Conservation (phyloP, 2,797 vertebrate species). For the Serranus cabrilla region DNA sequence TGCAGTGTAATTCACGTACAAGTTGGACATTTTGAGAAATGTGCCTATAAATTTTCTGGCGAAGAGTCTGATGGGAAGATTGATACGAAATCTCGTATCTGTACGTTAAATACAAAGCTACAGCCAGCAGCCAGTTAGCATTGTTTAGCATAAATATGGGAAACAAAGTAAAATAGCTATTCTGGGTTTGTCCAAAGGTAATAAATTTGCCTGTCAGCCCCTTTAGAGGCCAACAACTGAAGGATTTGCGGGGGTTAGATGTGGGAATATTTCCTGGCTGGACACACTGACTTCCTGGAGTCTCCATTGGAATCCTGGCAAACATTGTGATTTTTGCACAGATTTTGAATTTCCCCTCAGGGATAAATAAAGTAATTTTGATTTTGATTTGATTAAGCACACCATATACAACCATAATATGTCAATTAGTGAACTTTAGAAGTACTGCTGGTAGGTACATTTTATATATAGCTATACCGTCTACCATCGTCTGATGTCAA, state of each 20-base stretch:
- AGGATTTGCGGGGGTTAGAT: background rate
- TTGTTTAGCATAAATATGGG: background rate
- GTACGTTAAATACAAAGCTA: background rate
- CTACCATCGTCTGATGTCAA: too few species aligned
- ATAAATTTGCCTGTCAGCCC: background rate
- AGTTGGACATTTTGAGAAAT: slow-evolving; percentile 3
- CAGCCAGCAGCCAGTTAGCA: background rate
- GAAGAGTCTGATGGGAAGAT: background rate
- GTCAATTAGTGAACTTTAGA: background rate
- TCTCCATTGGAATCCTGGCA: background rate
- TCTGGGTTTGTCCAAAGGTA: background rate
- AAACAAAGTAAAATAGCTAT: background rate
- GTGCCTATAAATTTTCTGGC: background rate
- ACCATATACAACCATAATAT: background rate
- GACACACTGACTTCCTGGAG: too few species aligned
- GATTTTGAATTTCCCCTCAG: too few species aligned
- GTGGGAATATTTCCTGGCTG: background rate
- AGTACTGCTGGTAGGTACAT: background rate
- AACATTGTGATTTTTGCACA: background rate
- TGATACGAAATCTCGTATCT: background rate
- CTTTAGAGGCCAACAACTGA: background rate
- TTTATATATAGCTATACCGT: background rate
- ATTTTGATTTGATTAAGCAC: too few species aligned
- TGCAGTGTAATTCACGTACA: slow-evolving; percentile 14
- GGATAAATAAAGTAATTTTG: too few species aligned